These are phyloP conservation scores for Apostichopus leukothele DNA, from an alignment of 53 echinoderm and acorn worm species.

Conservation along the genomic window DNA sequence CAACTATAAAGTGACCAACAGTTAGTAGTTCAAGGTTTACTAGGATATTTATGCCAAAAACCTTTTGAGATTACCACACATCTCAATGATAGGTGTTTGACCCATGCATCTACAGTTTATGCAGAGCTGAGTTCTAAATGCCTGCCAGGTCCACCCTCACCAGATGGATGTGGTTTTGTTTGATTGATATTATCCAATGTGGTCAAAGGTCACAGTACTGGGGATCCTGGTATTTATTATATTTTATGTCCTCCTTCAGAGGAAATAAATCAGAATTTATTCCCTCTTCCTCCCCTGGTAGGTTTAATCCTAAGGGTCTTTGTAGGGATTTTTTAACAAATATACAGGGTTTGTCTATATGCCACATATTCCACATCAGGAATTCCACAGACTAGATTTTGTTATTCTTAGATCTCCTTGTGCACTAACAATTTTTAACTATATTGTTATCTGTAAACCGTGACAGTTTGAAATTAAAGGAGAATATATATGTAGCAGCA, in stretches of 20 bases:
- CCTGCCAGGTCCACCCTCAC: not conserved
- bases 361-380: not conserved
- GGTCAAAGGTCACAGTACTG: not conserved
- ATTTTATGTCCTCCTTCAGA: not conserved
- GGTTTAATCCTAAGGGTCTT: no score
- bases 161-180: not conserved
- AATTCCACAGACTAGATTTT: no score
- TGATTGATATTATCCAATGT: not conserved
- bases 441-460: no score
- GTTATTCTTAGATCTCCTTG: no score
- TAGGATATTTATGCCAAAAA: no score
- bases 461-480: no score
- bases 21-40: not conserved
- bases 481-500: no score
- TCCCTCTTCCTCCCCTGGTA: not conserved
- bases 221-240: not conserved
- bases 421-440: no score
- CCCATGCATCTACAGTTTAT: no score
- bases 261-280: not conserved
- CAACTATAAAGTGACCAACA: not conserved
- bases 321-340: no score
- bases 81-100: no score
- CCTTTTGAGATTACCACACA: no score
- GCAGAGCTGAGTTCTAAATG: not conserved
- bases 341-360: not conserved